These are phyloP conservation scores for Borostomias antarcticus DNA, from an alignment of 2,797 vertebrate species.

Conservation along the genomic window DNA sequence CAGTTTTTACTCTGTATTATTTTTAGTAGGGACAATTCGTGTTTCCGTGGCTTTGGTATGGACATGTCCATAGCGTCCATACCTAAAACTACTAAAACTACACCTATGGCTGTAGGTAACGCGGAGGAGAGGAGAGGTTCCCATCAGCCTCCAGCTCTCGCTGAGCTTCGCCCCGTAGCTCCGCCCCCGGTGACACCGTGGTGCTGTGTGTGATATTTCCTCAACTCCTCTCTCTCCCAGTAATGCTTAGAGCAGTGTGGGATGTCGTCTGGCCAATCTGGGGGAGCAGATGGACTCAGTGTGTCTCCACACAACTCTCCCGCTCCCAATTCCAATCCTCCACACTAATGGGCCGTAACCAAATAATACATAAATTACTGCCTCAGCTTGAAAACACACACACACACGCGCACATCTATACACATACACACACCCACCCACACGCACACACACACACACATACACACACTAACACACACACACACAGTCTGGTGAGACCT, in stretches of 20 bases:
- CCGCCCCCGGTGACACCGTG: too few relatives aligned
- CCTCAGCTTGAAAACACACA: slow-evolving; percentile 44
- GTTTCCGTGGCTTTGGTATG: too few relatives aligned
- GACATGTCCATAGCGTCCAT: too few relatives aligned
- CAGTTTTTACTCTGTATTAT: too few relatives aligned
- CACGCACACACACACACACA: slow-evolving; percentile 23
- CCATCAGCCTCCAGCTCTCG: too few relatives aligned
- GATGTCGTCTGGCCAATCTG: slow-evolving; percentile 73
- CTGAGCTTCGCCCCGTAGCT: too few relatives aligned
- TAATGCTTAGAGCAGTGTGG: slow-evolving; percentile 58
- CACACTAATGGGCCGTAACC: slow-evolving; percentile 77
- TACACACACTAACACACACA: slow-evolving; percentile 66
- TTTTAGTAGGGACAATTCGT: too few relatives aligned
- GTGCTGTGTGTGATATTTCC: too few relatives aligned
- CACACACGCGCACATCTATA: slow-evolving; percentile 16
- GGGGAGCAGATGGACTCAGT: slow-evolving; percentile 76
- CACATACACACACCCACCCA: slow-evolving; percentile 10
- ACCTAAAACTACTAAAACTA: too few relatives aligned
- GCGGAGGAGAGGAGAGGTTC: too few relatives aligned
- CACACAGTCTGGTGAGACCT: slow-evolving; percentile 47
- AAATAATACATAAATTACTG: slow-evolving; percentile 76
- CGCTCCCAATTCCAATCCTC: slow-evolving; percentile 66
- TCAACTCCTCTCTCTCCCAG: slow-evolving; percentile 57
- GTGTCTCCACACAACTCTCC: slow-evolving; percentile 65
- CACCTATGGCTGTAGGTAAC: too few relatives aligned